Percentiles rank a stretch among this genome's conserved stretches.
phyloP scores from a whole-genome alignment of 2,888 invertebrate genomes.

The Trissoscelio sp. region DNA sequence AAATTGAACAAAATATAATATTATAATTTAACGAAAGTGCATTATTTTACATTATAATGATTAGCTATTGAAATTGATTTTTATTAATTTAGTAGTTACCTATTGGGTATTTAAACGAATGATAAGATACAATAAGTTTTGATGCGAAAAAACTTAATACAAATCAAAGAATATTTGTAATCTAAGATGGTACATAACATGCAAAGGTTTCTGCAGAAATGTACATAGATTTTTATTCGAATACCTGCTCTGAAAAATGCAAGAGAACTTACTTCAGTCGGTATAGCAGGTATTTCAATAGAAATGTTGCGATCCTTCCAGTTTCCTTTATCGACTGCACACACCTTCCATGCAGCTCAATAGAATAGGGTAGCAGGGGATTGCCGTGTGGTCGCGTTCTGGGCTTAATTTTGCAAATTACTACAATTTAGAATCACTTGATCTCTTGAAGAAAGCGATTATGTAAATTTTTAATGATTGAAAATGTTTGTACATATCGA shows the following conservation, averaged over 20 bases:
- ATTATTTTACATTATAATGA: too few species aligned
- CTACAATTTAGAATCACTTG: too few species aligned
- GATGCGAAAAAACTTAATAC: too few species aligned
- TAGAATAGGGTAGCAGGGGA: conserved; percentile 59
- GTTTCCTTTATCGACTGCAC: conserved; percentile 80
- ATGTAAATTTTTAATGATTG: too few species aligned
- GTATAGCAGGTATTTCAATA: conserved; percentile 75
- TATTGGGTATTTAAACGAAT: not conserved
- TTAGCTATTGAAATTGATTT: conserved; percentile 13
- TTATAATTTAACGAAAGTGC: too few species aligned
- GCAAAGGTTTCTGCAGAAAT: conserved; percentile 18
- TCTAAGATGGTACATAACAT: not conserved
- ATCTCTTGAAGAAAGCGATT: too few species aligned
- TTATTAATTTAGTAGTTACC: not conserved
- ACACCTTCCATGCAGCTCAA: conserved; percentile 48
- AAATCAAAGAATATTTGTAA: not conserved
- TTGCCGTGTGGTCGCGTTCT: conserved; percentile 67
- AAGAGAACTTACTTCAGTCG: conserved; percentile 73
- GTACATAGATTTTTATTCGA: conserved; percentile 14
- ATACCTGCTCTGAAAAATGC: conserved; percentile 18
- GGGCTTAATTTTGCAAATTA: conserved; percentile 50
- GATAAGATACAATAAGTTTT: not conserved
- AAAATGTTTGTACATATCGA: too few species aligned
- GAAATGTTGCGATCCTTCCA: conserved; percentile 9
- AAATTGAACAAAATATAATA: too few species aligned